Evolutionary conservation across 2,888 invertebrate genomes (phyloP).

Genomic region (Palloptera scutellata): DNA sequence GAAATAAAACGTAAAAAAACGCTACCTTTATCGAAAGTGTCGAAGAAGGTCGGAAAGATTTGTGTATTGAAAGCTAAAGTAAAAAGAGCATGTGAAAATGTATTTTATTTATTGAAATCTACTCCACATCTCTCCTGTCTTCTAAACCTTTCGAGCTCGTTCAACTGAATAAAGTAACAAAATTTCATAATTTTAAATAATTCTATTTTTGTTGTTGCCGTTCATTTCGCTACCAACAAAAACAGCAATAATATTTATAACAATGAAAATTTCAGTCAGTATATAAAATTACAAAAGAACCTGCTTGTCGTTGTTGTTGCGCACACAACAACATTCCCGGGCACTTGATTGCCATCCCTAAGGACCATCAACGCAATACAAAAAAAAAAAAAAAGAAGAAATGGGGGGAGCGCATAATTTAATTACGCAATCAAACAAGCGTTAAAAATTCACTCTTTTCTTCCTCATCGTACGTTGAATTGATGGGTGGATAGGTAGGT

Average conservation of each 20-base stretch:
- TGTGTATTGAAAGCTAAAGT: too few species aligned
- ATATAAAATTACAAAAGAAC: not conserved
- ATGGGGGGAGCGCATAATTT: constrained; percentile 41
- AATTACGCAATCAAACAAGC: constrained; percentile 49
- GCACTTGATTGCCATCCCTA: constrained; percentile 45
- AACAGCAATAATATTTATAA: too few species aligned
- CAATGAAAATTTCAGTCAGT: not conserved
- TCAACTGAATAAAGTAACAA: too few species aligned
- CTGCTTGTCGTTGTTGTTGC: not conserved
- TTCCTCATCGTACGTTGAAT: constrained; percentile 9
- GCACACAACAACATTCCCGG: constrained; percentile 31
- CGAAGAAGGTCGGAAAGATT: too few species aligned
- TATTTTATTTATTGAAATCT: not conserved
- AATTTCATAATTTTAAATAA: too few species aligned
- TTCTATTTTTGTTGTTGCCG: too few species aligned
- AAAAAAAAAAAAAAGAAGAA: too few species aligned
- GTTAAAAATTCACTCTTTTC: constrained; percentile 45
- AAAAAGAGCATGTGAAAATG: constrained; percentile 1
- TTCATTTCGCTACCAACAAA: too few species aligned
- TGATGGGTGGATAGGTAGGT: not conserved
- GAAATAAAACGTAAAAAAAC: not conserved
- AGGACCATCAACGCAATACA: constrained; percentile 39
- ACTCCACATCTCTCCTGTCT: too few species aligned
- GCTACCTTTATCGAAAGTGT: not conserved
- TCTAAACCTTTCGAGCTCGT: too few species aligned